Conservation (phyloP, 2,113 vertebrate genomes). For the Potamarius usumacintae region DNA sequence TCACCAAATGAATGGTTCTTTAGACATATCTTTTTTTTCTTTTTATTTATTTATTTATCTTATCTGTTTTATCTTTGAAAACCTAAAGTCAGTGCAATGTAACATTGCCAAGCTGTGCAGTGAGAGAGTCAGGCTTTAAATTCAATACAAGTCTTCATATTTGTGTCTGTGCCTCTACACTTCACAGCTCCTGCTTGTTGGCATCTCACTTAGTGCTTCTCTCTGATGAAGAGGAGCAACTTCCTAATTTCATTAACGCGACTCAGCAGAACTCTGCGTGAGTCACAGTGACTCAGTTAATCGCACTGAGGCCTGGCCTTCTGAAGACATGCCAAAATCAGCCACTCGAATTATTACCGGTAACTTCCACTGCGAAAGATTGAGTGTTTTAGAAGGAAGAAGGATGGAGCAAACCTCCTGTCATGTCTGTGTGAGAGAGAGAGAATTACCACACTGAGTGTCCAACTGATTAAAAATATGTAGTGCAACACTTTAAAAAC, state of each 20-base stretch:
- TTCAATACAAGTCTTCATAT: slow-evolving; percentile 27
- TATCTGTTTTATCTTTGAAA: background rate
- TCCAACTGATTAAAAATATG: background rate
- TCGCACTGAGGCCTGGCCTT: slow-evolving; percentile 37
- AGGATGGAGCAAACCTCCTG: background rate
- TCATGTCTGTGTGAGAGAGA: background rate
- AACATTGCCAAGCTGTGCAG: background rate
- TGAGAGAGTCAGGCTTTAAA: slow-evolving; percentile 10
- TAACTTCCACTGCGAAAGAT: background rate
- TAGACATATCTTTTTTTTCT: background rate
- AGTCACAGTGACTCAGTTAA: slow-evolving; percentile 48
- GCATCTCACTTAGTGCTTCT: slow-evolving; percentile 14
- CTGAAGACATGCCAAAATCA: slow-evolving; percentile 50
- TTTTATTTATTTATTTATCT: background rate
- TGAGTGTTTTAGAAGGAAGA: background rate
- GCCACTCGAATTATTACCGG: slow-evolving; percentile 44
- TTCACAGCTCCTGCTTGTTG: slow-evolving; percentile 24
- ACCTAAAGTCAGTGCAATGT: background rate
- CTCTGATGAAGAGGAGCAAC: slow-evolving; percentile 34
- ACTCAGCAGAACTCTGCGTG: slow-evolving; percentile 35
- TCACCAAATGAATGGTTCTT: background rate
- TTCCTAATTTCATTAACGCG: slow-evolving; percentile 51
- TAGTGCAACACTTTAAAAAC: background rate
- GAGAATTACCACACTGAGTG: background rate
- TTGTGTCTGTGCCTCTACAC: slow-evolving; percentile 9